A percentile compares a stretch with the other conserved stretches of the same genome.
Conservation (phyloP, 2,113 vertebrate species). For the Triplophysa siluroides region DNA sequence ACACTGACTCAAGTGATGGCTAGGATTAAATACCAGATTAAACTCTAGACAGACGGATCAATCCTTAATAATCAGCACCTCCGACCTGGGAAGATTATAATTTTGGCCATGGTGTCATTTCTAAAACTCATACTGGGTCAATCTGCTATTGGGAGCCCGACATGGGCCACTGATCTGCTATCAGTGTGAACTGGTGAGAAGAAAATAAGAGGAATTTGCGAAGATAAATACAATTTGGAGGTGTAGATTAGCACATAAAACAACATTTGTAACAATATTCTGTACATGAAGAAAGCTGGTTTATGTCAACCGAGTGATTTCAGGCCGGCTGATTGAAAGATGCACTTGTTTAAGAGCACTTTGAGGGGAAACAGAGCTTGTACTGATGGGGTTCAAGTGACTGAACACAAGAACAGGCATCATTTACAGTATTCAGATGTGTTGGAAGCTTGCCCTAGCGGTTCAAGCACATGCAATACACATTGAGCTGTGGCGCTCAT, state of each 20-base stretch:
- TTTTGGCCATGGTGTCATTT: slow-evolving; percentile 26
- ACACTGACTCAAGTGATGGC: slow-evolving; percentile 9
- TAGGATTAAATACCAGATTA: slow-evolving; percentile 34
- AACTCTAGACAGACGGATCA: slow-evolving; percentile 37
- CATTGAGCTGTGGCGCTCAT: background rate
- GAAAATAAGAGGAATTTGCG: background rate
- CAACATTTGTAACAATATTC: slow-evolving; percentile 2
- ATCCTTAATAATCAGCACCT: slow-evolving; percentile 31
- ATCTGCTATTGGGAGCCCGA: slow-evolving; percentile 9
- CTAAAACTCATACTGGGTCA: background rate
- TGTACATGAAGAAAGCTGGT: background rate
- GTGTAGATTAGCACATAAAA: no score
- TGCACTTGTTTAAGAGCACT: background rate
- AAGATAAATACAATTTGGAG: background rate
- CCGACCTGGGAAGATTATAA: slow-evolving; percentile 19
- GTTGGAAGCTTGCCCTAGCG: no score
- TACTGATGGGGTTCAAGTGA: background rate
- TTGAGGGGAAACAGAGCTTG: background rate
- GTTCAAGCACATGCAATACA: background rate
- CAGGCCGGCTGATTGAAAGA: slow-evolving; percentile 4
- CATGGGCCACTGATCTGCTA: slow-evolving; percentile 29
- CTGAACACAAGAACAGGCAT: background rate
- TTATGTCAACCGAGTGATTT: background rate
- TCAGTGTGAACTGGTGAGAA: slow-evolving; percentile 6
- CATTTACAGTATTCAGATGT: background rate